These are phyloP conservation scores for Nomada ruficornis DNA, from an alignment of 2,888 invertebrate species.

Conservation along the genomic window DNA sequence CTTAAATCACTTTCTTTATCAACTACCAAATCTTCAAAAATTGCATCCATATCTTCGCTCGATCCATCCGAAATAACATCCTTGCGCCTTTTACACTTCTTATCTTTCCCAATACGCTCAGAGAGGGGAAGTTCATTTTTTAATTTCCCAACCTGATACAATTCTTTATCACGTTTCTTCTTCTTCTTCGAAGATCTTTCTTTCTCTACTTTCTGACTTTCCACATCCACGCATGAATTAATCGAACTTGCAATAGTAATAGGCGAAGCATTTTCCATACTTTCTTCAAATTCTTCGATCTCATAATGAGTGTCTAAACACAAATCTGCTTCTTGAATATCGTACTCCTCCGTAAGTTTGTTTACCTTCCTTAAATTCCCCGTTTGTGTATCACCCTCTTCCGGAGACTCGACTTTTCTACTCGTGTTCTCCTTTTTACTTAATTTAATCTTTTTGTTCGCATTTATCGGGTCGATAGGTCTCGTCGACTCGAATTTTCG, in stretches of 20 bases:
- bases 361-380: conserved; percentile 41
- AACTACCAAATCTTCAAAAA: conserved; percentile 75
- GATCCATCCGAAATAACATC: conserved; percentile 65
- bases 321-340: conserved; percentile 59
- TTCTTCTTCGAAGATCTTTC: conserved; percentile 81
- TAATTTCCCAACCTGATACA: conserved; percentile 84
- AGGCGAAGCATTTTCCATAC: conserved; percentile 63
- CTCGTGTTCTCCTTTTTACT: conserved; percentile 68
- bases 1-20: conserved; percentile 85
- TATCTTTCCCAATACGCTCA: conserved; percentile 80
- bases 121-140: conserved; percentile 78
- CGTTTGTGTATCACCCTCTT: conserved; percentile 42
- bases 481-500: conserved; percentile 85
- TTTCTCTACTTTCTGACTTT: conserved; percentile 77
- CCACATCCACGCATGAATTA: conserved; percentile 66
- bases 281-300: conserved; percentile 65
- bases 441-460: conserved; percentile 85
- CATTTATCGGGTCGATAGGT: conserved; percentile 84
- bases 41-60: conserved; percentile 65
- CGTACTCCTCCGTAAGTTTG: conserved; percentile 61
- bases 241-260: conserved; percentile 64
- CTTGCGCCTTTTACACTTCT: conserved; percentile 79
- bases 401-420: conserved; percentile 55
- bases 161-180: conserved; percentile 84
- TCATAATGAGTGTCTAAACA: conserved; percentile 70